Evolutionary conservation across 2,797 vertebrate genomes (phyloP), one percentile per base, ranked within the genome.

Genomic region (Platalea minor): DNA sequence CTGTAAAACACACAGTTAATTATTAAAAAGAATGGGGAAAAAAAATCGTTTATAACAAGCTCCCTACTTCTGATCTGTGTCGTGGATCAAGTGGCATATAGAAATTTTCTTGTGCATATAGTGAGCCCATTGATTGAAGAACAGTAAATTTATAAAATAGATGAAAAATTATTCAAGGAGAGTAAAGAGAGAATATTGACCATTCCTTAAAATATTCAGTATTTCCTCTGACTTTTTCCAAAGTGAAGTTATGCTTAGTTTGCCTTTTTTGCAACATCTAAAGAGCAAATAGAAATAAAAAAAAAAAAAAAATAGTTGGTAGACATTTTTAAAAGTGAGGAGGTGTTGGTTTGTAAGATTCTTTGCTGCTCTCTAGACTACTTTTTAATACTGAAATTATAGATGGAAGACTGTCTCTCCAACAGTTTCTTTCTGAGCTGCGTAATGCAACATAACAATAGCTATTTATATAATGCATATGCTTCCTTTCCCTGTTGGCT

Each of bases 401-500:
- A 92, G 69, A 61, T 76, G 77, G 95, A 94, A 85, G 56, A 69
- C 81, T 20, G 21, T 64, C 68, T 96, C 82, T 93, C 83, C 45
- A 84, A 93, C 61, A 72, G 59, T 88, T 96, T 93, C 91, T 96
- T 94, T 88, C 46, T 91, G 81, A 95, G 81, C 87, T 97, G 87
- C 3, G 53, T 96, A 95, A 96, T 91, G 91, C 94, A 96, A 91
- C 95, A 65, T 96, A 95, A 90, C 91, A 97, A 92, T 95, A 94
- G 91, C 95, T 93, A 90, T 98, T 97, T 97, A 96, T 98, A 79
- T 93, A 96, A 85, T 93, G 81, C 80, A 89, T 93, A 82, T 76
- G 93, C 92, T 97, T 98, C 93, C 93, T 97, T 96, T 96, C 91
- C 73, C 74, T 96, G 85, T 95, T 98, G 97, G 86, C 88, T 95